Conservation (phyloP, 2,113 vertebrate genomes). For the Herpetotheres cachinnans region DNA sequence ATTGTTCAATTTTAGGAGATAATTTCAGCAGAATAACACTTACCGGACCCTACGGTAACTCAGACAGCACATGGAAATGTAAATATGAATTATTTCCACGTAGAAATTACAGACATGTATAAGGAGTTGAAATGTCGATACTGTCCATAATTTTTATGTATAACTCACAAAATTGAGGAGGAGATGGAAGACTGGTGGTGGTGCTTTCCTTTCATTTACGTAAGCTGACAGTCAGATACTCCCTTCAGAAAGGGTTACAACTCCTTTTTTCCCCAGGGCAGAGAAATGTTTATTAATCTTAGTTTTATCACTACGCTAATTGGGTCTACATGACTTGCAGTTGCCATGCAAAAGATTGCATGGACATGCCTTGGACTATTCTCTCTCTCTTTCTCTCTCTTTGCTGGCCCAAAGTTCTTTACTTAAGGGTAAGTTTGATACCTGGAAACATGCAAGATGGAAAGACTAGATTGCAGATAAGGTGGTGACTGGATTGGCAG, state of each 20-base stretch:
- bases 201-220: not conserved
- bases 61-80: not conserved
- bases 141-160: not conserved
- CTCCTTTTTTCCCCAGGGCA: not conserved
- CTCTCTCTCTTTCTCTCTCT: not conserved
- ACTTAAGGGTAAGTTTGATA: not conserved
- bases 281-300: not conserved
- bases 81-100: not conserved
- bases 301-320: not conserved
- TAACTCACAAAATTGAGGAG: not conserved
- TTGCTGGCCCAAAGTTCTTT: not conserved
- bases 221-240: not conserved
- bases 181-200: not conserved
- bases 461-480: not conserved
- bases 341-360: not conserved
- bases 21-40: not conserved
- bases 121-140: not conserved
- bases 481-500: not conserved
- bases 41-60: not conserved
- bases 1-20: not conserved
- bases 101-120: not conserved
- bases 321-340: not conserved
- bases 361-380: not conserved
- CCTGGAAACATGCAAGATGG: not conserved
- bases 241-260: not conserved